These are phyloP conservation scores for Gadus macrocephalus DNA, from an alignment of 2,113 vertebrate genomes.

Conservation along the genomic window DNA sequence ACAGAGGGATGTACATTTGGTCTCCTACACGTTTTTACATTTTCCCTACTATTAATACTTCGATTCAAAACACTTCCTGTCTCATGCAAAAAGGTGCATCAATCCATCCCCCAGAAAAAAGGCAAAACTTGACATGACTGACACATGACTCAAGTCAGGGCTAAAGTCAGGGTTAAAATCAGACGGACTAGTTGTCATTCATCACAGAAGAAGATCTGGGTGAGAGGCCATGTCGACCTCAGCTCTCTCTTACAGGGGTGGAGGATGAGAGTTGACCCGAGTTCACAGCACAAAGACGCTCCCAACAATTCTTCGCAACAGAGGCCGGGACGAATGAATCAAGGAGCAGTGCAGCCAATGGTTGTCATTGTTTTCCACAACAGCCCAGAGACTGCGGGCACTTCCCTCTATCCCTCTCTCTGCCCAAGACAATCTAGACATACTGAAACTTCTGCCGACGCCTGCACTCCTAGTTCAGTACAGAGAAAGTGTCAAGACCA, in stretches of 20 bases:
- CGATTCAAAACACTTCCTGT: no score
- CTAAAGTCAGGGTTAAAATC: no score
- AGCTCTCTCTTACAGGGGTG: slow-evolving; percentile 26
- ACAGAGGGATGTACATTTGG: no score
- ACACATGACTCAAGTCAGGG: no score
- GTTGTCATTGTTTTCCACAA: slow-evolving; percentile 59
- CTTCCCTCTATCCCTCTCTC: slow-evolving; percentile 37
- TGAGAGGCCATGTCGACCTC: slow-evolving; percentile 26
- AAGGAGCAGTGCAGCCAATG: slow-evolving; percentile 51
- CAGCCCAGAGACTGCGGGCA: slow-evolving; percentile 38
- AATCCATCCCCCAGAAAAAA: no score
- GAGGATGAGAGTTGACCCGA: slow-evolving; percentile 50
- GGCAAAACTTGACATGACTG: no score
- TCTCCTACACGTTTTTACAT: no score
- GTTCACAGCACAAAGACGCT: slow-evolving; percentile 63
- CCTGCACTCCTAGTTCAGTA: background rate
- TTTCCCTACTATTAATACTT: no score
- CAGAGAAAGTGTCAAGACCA: background rate
- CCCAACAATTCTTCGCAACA: slow-evolving; percentile 51
- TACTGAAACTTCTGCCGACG: slow-evolving; percentile 14
- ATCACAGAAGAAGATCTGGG: slow-evolving; percentile 11
- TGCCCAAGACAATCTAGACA: slow-evolving; percentile 28
- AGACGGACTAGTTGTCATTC: no score
- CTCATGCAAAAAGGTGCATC: no score
- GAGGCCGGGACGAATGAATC: slow-evolving; percentile 60